These are phyloP conservation scores for Karalla daura DNA, from an alignment of 2,797 vertebrate genomes.

Conservation along the genomic window DNA sequence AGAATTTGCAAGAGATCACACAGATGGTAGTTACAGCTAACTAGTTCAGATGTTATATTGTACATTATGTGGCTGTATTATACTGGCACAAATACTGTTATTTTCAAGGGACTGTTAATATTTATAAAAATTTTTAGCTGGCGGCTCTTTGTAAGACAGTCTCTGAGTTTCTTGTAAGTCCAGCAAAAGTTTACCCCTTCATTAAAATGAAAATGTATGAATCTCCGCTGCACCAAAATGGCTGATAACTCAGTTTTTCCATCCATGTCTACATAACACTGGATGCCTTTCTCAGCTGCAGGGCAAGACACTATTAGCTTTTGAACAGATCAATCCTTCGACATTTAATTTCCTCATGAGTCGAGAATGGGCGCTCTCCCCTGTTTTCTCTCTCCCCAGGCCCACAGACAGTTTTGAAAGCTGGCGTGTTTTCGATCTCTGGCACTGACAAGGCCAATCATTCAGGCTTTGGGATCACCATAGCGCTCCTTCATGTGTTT, in stretches of 20 bases:
- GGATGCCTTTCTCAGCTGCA: conserved; percentile 9
- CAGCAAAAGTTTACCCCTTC: not conserved
- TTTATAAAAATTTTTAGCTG: conserved; percentile 22
- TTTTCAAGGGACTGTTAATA: conserved; percentile 8
- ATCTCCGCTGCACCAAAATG: not conserved
- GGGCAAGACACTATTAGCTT: conserved; percentile 17
- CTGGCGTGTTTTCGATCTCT: conserved; percentile 53
- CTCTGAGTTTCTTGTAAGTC: conserved; percentile 1
- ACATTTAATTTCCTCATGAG: conserved; percentile 61
- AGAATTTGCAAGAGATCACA: conserved; percentile 9
- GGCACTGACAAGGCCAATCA: conserved; percentile 55
- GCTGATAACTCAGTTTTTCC: not conserved
- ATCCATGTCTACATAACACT: not conserved
- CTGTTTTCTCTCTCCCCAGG: conserved; percentile 9
- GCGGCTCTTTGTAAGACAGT: not conserved
- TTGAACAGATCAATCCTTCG: conserved; percentile 38
- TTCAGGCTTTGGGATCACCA: conserved; percentile 42
- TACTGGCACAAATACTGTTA: not conserved
- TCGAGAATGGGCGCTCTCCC: conserved; percentile 3
- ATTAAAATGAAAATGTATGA: not conserved
- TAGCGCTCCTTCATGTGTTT: conserved; percentile 39
- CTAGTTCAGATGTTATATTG: conserved; percentile 12
- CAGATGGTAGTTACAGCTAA: conserved; percentile 32
- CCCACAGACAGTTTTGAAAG: conserved; percentile 29
- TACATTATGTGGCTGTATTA: conserved; percentile 14